Percentiles rank a stretch among this genome's conserved stretches.
These are phyloP conservation scores for Rhinophrynus dorsalis DNA, from an alignment of 2,797 vertebrate species.

Conservation along the genomic window DNA sequence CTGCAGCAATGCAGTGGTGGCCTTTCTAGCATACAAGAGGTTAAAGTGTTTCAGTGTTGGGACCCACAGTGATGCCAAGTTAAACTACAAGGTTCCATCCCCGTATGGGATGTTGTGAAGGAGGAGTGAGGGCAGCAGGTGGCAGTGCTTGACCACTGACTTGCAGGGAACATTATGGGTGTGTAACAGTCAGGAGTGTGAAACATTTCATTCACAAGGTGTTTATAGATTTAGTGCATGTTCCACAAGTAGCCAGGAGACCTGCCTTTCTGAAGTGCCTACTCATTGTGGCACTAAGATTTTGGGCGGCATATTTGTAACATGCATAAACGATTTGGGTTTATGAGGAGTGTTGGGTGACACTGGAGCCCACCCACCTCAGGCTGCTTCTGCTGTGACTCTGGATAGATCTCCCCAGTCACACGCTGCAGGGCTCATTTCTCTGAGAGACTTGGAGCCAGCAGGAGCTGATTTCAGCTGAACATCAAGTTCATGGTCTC, in stretches of 20 bases:
- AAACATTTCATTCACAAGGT: neutral
- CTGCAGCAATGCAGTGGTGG: too few species aligned
- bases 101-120: too few species aligned
- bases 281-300: neutral
- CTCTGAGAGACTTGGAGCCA: neutral
- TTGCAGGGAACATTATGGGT: neutral
- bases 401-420: conserved; percentile 9
- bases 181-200: neutral
- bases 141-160: conserved; percentile 14
- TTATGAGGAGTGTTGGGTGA: conserved; percentile 32
- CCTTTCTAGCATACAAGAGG: too few species aligned
- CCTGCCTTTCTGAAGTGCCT: neutral
- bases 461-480: neutral
- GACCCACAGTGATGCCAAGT: too few species aligned
- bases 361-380: conserved; percentile 27
- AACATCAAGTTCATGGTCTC: neutral
- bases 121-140: neutral
- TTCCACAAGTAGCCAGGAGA: neutral
- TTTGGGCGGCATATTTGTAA: neutral
- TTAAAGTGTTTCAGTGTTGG: too few species aligned
- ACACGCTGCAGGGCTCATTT: conserved; percentile 9
- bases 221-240: neutral
- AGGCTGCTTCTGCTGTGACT: neutral
- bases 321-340: conserved; percentile 24
- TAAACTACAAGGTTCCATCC: too few species aligned